Conservation (phyloP, 2,797 vertebrate species). For the Muscicapa comitata region DNA sequence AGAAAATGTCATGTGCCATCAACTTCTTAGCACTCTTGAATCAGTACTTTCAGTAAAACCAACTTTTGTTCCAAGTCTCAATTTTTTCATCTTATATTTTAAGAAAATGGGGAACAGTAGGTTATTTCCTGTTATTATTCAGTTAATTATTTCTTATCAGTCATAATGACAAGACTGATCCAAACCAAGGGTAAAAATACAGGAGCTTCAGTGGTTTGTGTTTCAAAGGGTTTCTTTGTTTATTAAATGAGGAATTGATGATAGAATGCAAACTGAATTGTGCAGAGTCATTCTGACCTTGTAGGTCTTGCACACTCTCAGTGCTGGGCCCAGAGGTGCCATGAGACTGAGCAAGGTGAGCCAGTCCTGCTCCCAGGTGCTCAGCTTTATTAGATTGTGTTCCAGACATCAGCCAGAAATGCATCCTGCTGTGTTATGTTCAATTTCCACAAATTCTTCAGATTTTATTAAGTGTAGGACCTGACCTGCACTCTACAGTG, state of each 20-base stretch:
- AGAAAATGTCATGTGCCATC: neutral
- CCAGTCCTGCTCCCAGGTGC: neutral
- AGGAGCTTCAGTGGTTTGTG: neutral
- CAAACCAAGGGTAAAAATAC: neutral
- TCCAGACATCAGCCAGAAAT: neutral
- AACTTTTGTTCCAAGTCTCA: neutral
- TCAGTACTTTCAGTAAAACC: neutral
- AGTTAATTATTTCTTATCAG: neutral
- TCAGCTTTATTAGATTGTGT: neutral
- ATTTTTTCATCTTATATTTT: neutral
- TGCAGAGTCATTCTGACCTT: neutral
- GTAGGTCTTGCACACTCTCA: fast-evolving
- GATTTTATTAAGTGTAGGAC: neutral
- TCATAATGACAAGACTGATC: neutral
- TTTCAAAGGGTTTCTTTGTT: neutral
- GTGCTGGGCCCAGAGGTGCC: neutral
- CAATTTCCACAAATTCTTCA: neutral
- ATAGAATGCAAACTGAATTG: neutral
- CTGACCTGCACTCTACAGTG: neutral
- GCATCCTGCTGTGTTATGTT: neutral
- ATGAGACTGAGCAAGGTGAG: neutral
- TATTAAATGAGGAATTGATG: neutral
- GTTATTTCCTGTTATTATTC: neutral
- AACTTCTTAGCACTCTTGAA: neutral
- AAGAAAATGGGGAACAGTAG: neutral